Evolutionary conservation across 2,888 invertebrate genomes (phyloP).

Genomic region (Drosophila borealis): DNA sequence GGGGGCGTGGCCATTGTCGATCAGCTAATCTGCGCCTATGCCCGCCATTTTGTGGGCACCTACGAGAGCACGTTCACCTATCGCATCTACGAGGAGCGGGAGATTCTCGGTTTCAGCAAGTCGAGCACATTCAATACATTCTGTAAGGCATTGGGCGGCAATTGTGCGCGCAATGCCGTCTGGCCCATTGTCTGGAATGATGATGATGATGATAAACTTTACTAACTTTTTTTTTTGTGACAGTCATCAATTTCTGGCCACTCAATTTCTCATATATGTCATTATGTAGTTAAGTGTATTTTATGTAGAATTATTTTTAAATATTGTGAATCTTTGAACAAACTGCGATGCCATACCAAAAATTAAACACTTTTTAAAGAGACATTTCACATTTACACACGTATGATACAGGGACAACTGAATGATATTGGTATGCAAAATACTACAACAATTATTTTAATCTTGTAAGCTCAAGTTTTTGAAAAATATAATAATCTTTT

Average conservation of each 20-base stretch:
- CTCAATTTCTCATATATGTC: conserved; percentile 2
- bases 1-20: conserved; percentile 97
- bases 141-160: conserved; percentile 86
- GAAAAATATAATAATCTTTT: too few relatives aligned
- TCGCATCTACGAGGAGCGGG: conserved; percentile 98
- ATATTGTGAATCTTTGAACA: conserved; percentile 51
- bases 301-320: conserved; percentile 26
- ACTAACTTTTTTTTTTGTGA: conserved; percentile 28
- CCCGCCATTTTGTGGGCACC: conserved; percentile 95
- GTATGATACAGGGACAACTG: conserved; percentile 4
- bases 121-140: conserved; percentile 93
- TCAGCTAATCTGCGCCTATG: conserved; percentile 96
- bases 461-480: too few relatives aligned
- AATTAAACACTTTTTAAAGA: conserved; percentile 25
- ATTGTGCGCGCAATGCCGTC: conserved; percentile 90
- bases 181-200: conserved; percentile 89
- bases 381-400: background rate
- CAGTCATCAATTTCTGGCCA: background rate
- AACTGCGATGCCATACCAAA: conserved; percentile 72
- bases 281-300: conserved; percentile 21
- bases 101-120: conserved; percentile 94
- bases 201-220: conserved; percentile 41
- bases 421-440: background rate
- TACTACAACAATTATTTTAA: background rate
- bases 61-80: conserved; percentile 98